These are phyloP conservation scores for Myathropa florea DNA, from an alignment of 2,888 invertebrate species.

Conservation along the genomic window DNA sequence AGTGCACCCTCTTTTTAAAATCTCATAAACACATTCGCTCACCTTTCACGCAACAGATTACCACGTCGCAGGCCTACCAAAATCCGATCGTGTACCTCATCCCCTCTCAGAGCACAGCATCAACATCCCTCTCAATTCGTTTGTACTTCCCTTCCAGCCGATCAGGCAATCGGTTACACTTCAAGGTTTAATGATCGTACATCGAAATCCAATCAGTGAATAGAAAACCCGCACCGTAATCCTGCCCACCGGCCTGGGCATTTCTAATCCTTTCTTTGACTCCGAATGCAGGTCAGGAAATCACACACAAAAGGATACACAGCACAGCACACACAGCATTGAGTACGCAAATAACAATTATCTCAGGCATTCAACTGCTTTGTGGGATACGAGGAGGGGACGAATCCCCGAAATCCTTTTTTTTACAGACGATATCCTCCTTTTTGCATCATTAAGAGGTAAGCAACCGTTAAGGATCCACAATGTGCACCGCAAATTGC, in stretches of 20 bases:
- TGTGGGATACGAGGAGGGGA: neutral
- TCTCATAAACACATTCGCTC: neutral
- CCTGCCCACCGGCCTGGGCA: neutral
- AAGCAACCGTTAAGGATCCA: slow-evolving; percentile 70
- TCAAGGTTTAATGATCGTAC: slow-evolving; percentile 53
- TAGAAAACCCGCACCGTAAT: slow-evolving; percentile 20
- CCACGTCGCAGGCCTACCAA: neutral
- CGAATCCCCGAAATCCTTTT: slow-evolving; percentile 43
- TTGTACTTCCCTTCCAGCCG: slow-evolving; percentile 34
- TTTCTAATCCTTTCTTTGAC: slow-evolving; percentile 49
- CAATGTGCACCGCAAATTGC: slow-evolving; percentile 70
- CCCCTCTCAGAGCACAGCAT: slow-evolving; percentile 11
- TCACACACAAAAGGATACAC: neutral
- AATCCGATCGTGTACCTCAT: slow-evolving; percentile 54
- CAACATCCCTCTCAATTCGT: slow-evolving; percentile 51
- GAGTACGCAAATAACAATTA: slow-evolving; percentile 65
- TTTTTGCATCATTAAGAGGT: slow-evolving; percentile 65
- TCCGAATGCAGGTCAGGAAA: slow-evolving; percentile 39
- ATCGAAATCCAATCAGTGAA: slow-evolving; percentile 45
- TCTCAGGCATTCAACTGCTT: slow-evolving; percentile 42
- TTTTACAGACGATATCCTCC: slow-evolving; percentile 12
- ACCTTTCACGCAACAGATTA: slow-evolving; percentile 32
- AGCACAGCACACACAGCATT: neutral
- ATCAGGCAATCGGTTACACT: slow-evolving; percentile 57
- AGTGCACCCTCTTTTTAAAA: neutral